Conservation (phyloP, 1,140 invertebrate genomes). For the Eriocheir sinensis region DNA sequence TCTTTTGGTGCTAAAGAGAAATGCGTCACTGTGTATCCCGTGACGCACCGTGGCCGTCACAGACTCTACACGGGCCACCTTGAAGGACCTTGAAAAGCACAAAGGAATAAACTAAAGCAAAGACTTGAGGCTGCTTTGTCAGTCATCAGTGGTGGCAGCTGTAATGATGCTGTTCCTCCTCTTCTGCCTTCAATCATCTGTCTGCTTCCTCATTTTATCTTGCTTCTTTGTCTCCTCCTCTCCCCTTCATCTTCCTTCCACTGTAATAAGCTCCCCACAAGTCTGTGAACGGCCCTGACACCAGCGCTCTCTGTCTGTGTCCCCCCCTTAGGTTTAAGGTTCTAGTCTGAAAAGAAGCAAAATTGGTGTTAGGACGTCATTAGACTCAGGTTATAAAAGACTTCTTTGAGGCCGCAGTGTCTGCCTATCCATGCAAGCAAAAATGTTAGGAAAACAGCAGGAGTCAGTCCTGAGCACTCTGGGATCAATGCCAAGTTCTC, state of each 20-base stretch:
- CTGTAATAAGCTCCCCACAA: background rate
- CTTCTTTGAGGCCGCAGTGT: background rate
- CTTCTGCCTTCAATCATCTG: background rate
- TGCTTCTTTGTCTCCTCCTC: background rate
- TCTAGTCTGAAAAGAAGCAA: slow-evolving; percentile 55
- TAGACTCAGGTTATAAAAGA: slow-evolving; percentile 71
- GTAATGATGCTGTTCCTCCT: background rate
- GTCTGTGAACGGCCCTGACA: slow-evolving; percentile 3
- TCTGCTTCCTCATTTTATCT: too few relatives aligned
- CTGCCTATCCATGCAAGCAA: background rate
- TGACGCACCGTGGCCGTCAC: background rate
- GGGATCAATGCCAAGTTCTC: background rate
- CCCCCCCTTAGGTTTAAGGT: slow-evolving; percentile 52
- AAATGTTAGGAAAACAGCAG: background rate
- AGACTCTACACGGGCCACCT: too few relatives aligned
- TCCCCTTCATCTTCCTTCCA: background rate
- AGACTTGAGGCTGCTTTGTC: background rate
- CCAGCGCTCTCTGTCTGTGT: slow-evolving; percentile 28
- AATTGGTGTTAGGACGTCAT: slow-evolving; percentile 62
- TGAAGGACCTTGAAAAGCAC: background rate
- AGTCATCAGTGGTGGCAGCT: slow-evolving; percentile 11
- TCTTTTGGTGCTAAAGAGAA: slow-evolving; percentile 42
- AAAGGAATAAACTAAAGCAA: background rate
- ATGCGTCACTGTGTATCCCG: background rate
- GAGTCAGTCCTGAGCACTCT: background rate